Conservation (phyloP, 1,140 invertebrate species). For the Atta colombica region DNA sequence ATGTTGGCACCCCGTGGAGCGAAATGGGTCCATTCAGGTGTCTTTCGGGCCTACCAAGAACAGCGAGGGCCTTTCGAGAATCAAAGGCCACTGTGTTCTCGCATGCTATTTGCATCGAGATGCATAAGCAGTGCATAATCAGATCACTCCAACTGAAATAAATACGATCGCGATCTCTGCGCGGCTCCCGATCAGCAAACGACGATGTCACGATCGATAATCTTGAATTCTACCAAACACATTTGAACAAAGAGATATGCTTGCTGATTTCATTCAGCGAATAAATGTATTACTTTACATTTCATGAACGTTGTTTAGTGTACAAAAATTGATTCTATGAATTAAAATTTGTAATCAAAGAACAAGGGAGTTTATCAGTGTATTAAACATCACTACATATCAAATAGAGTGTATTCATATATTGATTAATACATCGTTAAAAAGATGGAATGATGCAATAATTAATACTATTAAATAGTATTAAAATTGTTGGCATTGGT, state of each 20-base stretch:
- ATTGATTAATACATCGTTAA: not conserved
- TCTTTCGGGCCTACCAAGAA: conserved; percentile 60
- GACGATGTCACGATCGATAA: conserved; percentile 50
- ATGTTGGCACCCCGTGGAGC: conserved; percentile 72
- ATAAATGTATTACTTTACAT: not conserved
- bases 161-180: conserved; percentile 45
- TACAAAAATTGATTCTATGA: not conserved
- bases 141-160: conserved; percentile 59
- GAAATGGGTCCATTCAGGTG: conserved; percentile 75
- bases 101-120: conserved; percentile 69
- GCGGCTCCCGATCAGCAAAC: conserved; percentile 51
- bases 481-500: not conserved
- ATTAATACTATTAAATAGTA: conserved; percentile 18
- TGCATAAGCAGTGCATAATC: conserved; percentile 73
- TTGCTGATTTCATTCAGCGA: conserved; percentile 4
- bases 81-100: conserved; percentile 73
- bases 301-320: not conserved
- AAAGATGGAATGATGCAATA: not conserved
- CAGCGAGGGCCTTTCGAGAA: conserved; percentile 62
- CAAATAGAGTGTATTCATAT: not conserved
- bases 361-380: not conserved
- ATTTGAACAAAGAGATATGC: conserved; percentile 1
- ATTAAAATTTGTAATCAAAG: not conserved
- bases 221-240: conserved; percentile 33
- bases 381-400: not conserved